These are phyloP conservation scores for Rhabdomys pumilio DNA, from an alignment of 2,797 vertebrate species.

Conservation along the genomic window DNA sequence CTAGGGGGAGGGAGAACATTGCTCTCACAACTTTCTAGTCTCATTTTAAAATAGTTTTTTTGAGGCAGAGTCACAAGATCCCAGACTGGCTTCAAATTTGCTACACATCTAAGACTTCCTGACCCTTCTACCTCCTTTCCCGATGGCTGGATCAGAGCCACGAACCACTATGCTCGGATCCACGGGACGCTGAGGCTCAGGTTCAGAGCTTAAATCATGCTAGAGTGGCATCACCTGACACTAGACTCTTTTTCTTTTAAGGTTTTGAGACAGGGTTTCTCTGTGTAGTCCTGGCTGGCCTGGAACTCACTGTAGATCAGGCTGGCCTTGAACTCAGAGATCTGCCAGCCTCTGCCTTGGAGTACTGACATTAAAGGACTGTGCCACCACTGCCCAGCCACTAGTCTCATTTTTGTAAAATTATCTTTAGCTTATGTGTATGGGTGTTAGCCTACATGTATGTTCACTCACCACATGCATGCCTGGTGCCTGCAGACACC, in stretches of 20 bases:
- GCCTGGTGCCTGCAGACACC: not conserved
- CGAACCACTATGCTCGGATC: too few species aligned
- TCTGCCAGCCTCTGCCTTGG: not conserved
- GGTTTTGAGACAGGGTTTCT: not conserved
- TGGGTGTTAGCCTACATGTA: not conserved
- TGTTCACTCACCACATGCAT: not conserved
- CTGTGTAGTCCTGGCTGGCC: not conserved
- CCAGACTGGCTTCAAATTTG: not conserved
- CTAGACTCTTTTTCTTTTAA: not conserved
- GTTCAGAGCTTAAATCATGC: not conserved
- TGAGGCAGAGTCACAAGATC: not conserved
- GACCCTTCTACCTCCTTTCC: not conserved
- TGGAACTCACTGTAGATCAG: not conserved
- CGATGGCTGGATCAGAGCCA: not conserved
- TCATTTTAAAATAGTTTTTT: not conserved
- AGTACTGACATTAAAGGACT: not conserved
- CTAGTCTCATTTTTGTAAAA: not conserved
- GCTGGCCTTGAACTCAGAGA: not conserved
- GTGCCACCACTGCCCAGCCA: too few species aligned
- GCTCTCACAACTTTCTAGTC: conserved; percentile 24
- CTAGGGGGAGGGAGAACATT: not conserved
- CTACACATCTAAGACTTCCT: not conserved
- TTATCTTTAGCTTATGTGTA: not conserved
- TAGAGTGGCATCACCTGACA: not conserved
- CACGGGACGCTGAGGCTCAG: not conserved